phyloP scores from a whole-genome alignment of 1,140 invertebrate species.

The Gonatopus flavifemur region DNA sequence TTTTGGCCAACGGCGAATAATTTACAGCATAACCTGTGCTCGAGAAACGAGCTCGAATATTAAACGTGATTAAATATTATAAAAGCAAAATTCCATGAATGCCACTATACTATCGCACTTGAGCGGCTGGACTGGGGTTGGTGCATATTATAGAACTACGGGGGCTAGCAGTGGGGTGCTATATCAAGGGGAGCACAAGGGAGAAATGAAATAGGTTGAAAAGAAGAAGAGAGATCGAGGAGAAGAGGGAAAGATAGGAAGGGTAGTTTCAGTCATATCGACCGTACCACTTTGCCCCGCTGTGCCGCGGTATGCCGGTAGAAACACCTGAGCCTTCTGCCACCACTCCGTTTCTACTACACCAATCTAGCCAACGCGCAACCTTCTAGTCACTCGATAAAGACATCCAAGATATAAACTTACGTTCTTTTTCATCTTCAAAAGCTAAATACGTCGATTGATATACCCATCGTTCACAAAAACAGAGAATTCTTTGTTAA shows the following conservation, averaged over 20 bases:
- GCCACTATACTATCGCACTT: conserved; percentile 29
- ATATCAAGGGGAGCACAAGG: no score
- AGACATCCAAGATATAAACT: no score
- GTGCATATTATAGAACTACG: no score
- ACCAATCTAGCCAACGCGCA: background rate
- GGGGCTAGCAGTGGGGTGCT: conserved; percentile 15
- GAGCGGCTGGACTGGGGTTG: conserved; percentile 8
- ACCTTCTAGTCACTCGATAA: background rate
- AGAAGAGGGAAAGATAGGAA: conserved; percentile 18
- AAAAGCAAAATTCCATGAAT: conserved; percentile 44
- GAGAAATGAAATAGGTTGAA: conserved; percentile 14
- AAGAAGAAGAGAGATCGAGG: conserved; percentile 19
- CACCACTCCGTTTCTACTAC: conserved; percentile 7
- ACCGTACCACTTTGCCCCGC: conserved; percentile 45
- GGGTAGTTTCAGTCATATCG: conserved; percentile 44
- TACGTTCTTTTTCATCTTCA: no score
- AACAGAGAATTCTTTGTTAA: no score
- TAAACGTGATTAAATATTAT: conserved; percentile 46
- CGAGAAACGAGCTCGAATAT: conserved; percentile 28
- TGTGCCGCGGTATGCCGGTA: conserved; percentile 23
- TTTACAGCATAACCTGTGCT: conserved; percentile 16
- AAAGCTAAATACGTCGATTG: no score
- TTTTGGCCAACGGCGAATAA: conserved; percentile 26
- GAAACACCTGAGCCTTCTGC: conserved; percentile 38
- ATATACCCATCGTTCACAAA: no score